Evolutionary conservation across 1,140 invertebrate species (phyloP).

Genomic region (Pseudomyrmex gracilis): DNA sequence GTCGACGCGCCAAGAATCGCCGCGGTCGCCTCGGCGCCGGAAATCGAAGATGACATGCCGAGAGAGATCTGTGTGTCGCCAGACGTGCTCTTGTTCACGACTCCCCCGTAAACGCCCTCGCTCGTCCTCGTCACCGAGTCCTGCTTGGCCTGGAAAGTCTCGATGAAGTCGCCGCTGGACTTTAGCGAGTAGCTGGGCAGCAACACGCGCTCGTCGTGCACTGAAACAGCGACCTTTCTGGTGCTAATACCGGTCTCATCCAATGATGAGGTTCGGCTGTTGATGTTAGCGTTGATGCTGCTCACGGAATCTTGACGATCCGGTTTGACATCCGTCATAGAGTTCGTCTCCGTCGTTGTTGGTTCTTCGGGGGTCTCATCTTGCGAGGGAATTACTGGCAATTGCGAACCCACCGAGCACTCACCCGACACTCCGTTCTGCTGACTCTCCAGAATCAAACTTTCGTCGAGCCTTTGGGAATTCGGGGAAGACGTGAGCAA

Average conservation of each 20-base stretch:
- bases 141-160: conserved; percentile 16
- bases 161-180: conserved; percentile 43
- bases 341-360: too few relatives aligned
- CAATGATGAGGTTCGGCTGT: conserved; percentile 8
- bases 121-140: conserved; percentile 14
- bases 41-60: conserved; percentile 84
- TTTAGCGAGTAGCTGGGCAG: conserved; percentile 72
- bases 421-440: conserved; percentile 52
- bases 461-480: conserved; percentile 87
- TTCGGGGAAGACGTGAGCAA: conserved; percentile 8
- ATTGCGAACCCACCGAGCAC: neutral
- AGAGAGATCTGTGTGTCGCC: conserved; percentile 75
- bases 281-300: neutral
- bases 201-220: conserved; percentile 77
- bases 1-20: conserved; percentile 86
- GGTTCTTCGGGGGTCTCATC: conserved; percentile 31
- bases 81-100: conserved; percentile 79
- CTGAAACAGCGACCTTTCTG: conserved; percentile 78
- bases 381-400: conserved; percentile 19
- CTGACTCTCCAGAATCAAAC: conserved; percentile 74
- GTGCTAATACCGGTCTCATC: conserved; percentile 9
- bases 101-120: conserved; percentile 61
- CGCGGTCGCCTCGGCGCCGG: conserved; percentile 84
- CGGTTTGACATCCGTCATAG: neutral
- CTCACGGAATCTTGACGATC: conserved; percentile 8